Evolutionary conservation across 2,113 vertebrate species (phyloP), one percentile per base, ranked within the genome.

Genomic region (Tringa solitaria): DNA sequence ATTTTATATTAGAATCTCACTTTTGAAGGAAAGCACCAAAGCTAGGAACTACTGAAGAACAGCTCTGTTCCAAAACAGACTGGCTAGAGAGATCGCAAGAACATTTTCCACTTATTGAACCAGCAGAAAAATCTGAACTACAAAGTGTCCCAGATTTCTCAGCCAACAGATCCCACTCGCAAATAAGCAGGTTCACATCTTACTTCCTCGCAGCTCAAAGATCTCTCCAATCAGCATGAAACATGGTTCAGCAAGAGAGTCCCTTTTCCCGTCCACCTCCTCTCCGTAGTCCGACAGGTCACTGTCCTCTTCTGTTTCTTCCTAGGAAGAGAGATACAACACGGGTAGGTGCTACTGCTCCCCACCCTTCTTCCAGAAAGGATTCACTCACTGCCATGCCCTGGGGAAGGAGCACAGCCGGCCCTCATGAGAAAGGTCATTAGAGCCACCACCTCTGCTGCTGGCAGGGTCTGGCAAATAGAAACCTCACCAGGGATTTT

Each of bases 161-260:
- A 65, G 54, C n/a, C 50, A 91, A 76, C 11, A 75, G 51, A 67
- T 27, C 75, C 14, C 56, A 67, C 13, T 12, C 61, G 82, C 20
- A 74, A 59, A 5, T 32, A 78, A 78, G 26, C 39, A 93, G 77
- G 46, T 83, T 80, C n/a, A 41, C 77, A 56, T 78, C 99, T 99
- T 97, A 99, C 99, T 99, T 99, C 99, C 99, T 98, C 99, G 97
- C 96, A 99, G 98, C 93, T 99, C 99, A 98, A 99, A 99, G 95
- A 99, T 99, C 96, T 99, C 99, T 95, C 99, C 99, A 13, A 99
- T 99, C 88, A 99, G 98, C 99, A 99, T 99, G 98, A 99, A 99
- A 96, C 99, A 99, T 0, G 99, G 99, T 90, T 99, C 99, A 45
- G 99, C 99, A 93, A 99, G 98, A 23, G 99, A 98, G 13, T 99